These are phyloP conservation scores for Chrysoperla carnea DNA, from an alignment of 1,140 invertebrate species.

Conservation along the genomic window DNA sequence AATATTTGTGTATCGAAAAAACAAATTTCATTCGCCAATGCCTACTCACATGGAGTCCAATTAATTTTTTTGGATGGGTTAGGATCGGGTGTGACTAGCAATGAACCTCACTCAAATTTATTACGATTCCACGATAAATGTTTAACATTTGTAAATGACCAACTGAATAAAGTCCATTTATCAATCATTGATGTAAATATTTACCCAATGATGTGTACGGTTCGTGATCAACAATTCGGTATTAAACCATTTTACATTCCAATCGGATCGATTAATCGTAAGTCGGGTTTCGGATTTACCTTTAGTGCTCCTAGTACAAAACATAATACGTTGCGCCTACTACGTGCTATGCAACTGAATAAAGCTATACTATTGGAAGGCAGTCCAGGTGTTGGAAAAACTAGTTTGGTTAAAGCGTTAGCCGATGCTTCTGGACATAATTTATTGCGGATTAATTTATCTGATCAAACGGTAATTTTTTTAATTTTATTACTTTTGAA, in stretches of 20 bases:
- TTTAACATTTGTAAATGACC: slow-evolving; percentile 28
- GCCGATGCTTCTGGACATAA: slow-evolving; percentile 67
- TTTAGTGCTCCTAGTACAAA: slow-evolving; percentile 72
- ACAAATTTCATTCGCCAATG: slow-evolving; percentile 27
- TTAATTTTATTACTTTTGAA: slow-evolving; percentile 1
- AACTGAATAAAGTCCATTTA: slow-evolving; percentile 24
- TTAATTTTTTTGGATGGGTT: slow-evolving; percentile 84
- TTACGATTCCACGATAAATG: slow-evolving; percentile 27
- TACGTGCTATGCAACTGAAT: slow-evolving; percentile 74
- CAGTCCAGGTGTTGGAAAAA: slow-evolving; percentile 96
- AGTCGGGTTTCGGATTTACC: slow-evolving; percentile 27
- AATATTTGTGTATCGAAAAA: slow-evolving; percentile 37
- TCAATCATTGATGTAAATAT: slow-evolving; percentile 17
- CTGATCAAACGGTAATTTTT: slow-evolving; percentile 79
- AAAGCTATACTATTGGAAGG: slow-evolving; percentile 94
- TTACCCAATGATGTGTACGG: slow-evolving; percentile 7
- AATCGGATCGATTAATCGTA: slow-evolving; percentile 20
- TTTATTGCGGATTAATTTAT: slow-evolving; percentile 89
- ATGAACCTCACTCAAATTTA: slow-evolving; percentile 34
- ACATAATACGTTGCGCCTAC: slow-evolving; percentile 63
- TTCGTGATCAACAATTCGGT: slow-evolving; percentile 32
- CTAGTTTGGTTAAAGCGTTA: slow-evolving; percentile 82
- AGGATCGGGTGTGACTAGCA: slow-evolving; percentile 47
- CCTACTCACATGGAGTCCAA: slow-evolving; percentile 76
- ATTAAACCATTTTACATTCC: slow-evolving; percentile 54